phyloP scores from a whole-genome alignment of 2,113 vertebrate genomes.

The Bucco capensis region DNA sequence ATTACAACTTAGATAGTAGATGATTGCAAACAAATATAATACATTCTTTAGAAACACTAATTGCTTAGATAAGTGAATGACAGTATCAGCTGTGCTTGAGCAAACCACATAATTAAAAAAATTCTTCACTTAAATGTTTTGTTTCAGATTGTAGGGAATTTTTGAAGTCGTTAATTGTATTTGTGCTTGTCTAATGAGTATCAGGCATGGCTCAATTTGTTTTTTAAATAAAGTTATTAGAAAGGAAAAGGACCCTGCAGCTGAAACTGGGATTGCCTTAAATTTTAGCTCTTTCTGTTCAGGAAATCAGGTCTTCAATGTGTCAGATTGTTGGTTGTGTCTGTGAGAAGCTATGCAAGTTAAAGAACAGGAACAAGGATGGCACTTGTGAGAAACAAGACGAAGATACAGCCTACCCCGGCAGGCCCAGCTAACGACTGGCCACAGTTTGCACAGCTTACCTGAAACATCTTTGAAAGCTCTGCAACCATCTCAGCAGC shows the following conservation, averaged over 20 bases:
- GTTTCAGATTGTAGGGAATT: neutral
- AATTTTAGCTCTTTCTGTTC: neutral
- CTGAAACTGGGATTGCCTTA: neutral
- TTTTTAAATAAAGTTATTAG: constrained; percentile 32
- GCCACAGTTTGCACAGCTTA: too few relatives aligned
- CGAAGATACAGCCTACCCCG: neutral
- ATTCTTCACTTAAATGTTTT: constrained; percentile 7
- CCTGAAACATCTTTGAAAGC: too few relatives aligned
- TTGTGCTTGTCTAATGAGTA: neutral
- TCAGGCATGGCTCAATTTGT: neutral
- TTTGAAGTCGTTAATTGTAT: neutral
- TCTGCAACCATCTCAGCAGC: too few relatives aligned
- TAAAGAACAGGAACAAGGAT: neutral
- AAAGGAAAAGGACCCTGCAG: neutral
- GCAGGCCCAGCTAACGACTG: too few relatives aligned
- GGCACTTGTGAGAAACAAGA: neutral
- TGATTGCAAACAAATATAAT: constrained; percentile 63
- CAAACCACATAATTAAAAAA: constrained; percentile 35
- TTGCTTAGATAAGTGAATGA: constrained; percentile 56
- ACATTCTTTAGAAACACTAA: constrained; percentile 62
- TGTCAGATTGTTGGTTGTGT: neutral
- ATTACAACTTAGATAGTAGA: constrained; percentile 65
- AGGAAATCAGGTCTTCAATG: neutral
- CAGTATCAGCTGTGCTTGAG: constrained; percentile 33
- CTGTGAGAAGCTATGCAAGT: neutral